Base-by-base conservation (phyloP, 2,797 vertebrate genomes). In the Merluccius polli region DNA sequence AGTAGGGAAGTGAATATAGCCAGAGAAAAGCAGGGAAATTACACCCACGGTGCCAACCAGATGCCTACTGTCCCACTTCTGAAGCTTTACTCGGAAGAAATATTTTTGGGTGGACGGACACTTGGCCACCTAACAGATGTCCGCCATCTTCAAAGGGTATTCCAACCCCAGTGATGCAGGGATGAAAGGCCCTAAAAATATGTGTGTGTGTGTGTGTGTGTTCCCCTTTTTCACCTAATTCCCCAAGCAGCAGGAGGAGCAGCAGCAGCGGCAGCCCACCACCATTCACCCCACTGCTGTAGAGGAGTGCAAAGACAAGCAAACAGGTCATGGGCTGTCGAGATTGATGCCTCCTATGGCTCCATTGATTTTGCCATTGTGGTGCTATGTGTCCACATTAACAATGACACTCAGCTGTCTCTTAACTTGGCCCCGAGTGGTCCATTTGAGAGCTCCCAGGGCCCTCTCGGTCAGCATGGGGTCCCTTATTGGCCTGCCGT, bases 351-450 rank as follows among this genome's bases (percentile, higher is more conserved):
- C 82, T 87, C 90, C 92, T 94, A 93, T 92, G 94, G 90, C 86
- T 77, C 85, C 92, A 94, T 94, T 93, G 93, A 94, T 94, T 94
- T 94, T 94, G 88, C 92, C 90, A 92, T 94, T 93, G 93, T 92
- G 87, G 84, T 90, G 90, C 89, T 91, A 89, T 93, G 92, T 94
- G 93, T 93, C 91, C 90, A 92, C 92, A 93, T 93, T 94, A 94
- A 94, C 91, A 92, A 90, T 92, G 92, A 93, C 91, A 91, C 92
- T 91, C 92, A 87, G 91, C 91, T 93, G 93, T 92, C 93, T 93
- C 91, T 92, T 92, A 92, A 90, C 91, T 89, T 85, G 84, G 87
- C 86, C 79, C 84, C 84, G 89, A 93, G 90, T 86, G 87, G 88
- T 87, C 33, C 15, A 81, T 84, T 92, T 93, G 90, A 94, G 82